Evolutionary conservation across 2,888 invertebrate genomes (phyloP).

Genomic region (Apotomis betuletana): DNA sequence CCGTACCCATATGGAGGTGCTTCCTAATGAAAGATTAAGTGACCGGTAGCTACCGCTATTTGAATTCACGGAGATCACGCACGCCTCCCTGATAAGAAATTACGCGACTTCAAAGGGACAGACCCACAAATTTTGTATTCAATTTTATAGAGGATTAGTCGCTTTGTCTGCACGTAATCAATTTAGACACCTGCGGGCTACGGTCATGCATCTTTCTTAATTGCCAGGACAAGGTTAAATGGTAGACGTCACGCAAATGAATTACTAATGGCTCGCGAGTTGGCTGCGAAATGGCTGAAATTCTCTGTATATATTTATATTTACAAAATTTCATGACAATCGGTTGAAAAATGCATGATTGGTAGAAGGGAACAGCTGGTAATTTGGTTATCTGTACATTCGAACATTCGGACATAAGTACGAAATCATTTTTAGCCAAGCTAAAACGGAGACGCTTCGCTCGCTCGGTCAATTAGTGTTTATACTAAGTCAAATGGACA

Average conservation of each 20-base stretch:
- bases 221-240: not conserved
- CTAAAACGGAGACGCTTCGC: too few species aligned
- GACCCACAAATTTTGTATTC: slow-evolving; percentile 29
- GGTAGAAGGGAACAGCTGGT: too few species aligned
- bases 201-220: not conserved
- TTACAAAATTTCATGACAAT: too few species aligned
- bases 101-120: slow-evolving; percentile 39
- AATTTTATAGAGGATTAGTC: slow-evolving; percentile 37
- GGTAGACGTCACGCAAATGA: not conserved
- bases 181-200: not conserved
- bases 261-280: not conserved
- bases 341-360: too few species aligned
- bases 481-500: too few species aligned
- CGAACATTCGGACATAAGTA: too few species aligned
- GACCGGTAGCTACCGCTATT: slow-evolving; percentile 54
- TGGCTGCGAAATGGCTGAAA: too few species aligned
- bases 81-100: slow-evolving; percentile 39
- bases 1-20: slow-evolving; percentile 47
- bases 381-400: too few species aligned
- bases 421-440: too few species aligned
- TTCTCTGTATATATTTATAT: too few species aligned
- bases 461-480: too few species aligned
- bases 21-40: slow-evolving; percentile 72
- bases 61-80: slow-evolving; percentile 60
- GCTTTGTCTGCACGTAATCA: not conserved